phyloP scores from a whole-genome alignment of 2,797 vertebrate genomes.

The Tolypeutes matacus region DNA sequence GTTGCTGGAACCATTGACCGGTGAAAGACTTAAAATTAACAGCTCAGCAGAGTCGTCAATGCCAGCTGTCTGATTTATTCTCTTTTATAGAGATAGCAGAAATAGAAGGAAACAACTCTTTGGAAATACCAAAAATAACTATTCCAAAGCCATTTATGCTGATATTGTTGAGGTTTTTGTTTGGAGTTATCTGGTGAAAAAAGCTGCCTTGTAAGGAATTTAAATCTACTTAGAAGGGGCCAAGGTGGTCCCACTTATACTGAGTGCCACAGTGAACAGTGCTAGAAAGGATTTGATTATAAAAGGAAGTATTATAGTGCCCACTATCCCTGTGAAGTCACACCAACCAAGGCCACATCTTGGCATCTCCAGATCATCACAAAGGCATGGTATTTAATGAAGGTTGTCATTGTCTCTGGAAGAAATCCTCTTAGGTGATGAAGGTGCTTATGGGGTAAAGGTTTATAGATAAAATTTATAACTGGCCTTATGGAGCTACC shows the following conservation, averaged over 20 bases:
- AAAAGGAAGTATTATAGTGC: background rate
- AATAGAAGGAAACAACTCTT: background rate
- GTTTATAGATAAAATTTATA: constrained; percentile 10
- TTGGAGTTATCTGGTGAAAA: constrained; percentile 28
- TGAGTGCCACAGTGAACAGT: background rate
- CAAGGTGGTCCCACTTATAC: background rate
- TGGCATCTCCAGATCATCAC: background rate
- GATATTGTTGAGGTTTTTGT: constrained; percentile 22
- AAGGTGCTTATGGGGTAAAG: background rate
- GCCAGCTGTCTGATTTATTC: constrained; percentile 16
- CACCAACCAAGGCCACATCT: background rate
- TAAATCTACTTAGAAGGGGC: background rate
- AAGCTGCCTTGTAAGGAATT: background rate
- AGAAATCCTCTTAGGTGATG: background rate
- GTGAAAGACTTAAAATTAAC: constrained; percentile 33
- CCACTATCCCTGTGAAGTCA: background rate
- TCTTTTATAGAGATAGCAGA: background rate
- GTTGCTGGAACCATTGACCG: background rate
- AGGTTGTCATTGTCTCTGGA: background rate
- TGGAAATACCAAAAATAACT: background rate
- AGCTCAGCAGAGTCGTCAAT: background rate
- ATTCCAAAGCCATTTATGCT: background rate
- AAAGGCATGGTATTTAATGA: background rate
- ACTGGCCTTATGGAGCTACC: background rate
- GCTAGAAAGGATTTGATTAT: background rate